These are phyloP conservation scores for Kryptopterus vitreolus DNA, from an alignment of 2,797 vertebrate species.

Conservation along the genomic window DNA sequence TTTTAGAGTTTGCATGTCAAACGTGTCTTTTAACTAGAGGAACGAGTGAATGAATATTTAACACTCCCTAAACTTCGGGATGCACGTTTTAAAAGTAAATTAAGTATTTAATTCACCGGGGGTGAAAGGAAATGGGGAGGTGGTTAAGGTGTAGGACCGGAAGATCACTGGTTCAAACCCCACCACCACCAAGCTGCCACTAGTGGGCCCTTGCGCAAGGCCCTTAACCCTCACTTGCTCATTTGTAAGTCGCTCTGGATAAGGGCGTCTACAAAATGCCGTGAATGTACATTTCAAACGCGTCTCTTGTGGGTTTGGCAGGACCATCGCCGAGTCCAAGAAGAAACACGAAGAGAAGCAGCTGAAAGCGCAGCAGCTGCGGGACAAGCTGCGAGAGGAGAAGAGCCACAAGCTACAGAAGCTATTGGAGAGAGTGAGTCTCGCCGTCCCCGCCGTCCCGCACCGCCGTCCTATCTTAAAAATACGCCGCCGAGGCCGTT, in stretches of 20 bases:
- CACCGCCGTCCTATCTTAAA: constrained; percentile 17
- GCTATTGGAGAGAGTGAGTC: constrained; percentile 92
- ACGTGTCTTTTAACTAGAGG: constrained; percentile 8
- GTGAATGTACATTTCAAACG: too few relatives aligned
- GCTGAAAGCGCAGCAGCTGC: constrained; percentile 96
- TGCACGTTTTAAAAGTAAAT: neutral
- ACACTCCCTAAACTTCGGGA: neutral
- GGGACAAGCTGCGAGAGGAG: constrained; percentile 94
- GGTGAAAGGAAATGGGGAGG: too few relatives aligned
- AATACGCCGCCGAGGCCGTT: constrained; percentile 13
- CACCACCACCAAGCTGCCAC: too few relatives aligned
- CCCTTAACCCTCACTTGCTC: too few relatives aligned
- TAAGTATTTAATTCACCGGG: neutral
- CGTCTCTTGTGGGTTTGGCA: constrained; percentile 65
- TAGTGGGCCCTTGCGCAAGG: too few relatives aligned
- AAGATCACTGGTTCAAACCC: too few relatives aligned
- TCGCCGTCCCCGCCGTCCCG: too few relatives aligned
- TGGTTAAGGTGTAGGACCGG: too few relatives aligned
- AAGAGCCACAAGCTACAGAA: constrained; percentile 97
- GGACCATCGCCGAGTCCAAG: constrained; percentile 98
- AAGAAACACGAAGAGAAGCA: constrained; percentile 99
- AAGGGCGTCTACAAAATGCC: too few relatives aligned
- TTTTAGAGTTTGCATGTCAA: neutral
- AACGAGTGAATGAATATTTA: neutral
- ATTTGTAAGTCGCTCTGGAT: too few relatives aligned